Base-by-base conservation (phyloP, 2,797 vertebrate genomes). In the Catharus ustulatus region DNA sequence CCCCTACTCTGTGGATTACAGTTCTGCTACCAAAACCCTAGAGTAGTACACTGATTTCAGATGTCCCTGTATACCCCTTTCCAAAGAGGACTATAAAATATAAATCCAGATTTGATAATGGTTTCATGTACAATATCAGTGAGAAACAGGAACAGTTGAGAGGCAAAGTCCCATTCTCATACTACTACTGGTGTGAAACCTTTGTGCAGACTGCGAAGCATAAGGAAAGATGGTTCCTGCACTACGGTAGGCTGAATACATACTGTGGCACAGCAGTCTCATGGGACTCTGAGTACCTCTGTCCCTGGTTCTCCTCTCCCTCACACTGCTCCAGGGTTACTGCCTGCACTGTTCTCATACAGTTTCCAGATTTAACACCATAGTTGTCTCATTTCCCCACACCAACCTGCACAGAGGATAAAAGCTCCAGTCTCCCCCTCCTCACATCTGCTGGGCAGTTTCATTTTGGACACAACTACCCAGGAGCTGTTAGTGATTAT, bases 381-480 rank as follows among this genome's bases (percentile, higher is more conserved):
- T 59, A 40, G 71, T 69, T 79, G 46, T 63, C 78, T 92, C 52
- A 32, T 90, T 86, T 84, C 38, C 71, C 29, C 27, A 26, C 21
- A 26, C 10, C 38, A 64, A 34, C 57, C 32, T 87, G 66, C 40
- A 5, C 0, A 32, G 66, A 93, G 49, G 27, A 64, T 74, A 64
- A 67, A 80, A 84, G 34, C 61, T 76, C 51, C 54, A 59, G 36
- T 24, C 48, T 78, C 49, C 71, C 54, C 52, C 69, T 71, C 71
- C 54, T 84, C 38, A 51, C 42, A 54, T 92, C 48, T 1, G 0
- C 63, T 71, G 84, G 55, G 59, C 84, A 89, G 74, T 48, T 84
- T 89, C 48, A 32, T 84, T 93, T 83, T 68, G 68, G 89, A 89
- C 61, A 63, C 67, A 72, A 93, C 90, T 92, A 73, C 75, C 54